These are phyloP conservation scores for Morbakka virulenta DNA, from an alignment of 30 jellyfish, hydroid and myxozoan species.

Conservation along the genomic window DNA sequence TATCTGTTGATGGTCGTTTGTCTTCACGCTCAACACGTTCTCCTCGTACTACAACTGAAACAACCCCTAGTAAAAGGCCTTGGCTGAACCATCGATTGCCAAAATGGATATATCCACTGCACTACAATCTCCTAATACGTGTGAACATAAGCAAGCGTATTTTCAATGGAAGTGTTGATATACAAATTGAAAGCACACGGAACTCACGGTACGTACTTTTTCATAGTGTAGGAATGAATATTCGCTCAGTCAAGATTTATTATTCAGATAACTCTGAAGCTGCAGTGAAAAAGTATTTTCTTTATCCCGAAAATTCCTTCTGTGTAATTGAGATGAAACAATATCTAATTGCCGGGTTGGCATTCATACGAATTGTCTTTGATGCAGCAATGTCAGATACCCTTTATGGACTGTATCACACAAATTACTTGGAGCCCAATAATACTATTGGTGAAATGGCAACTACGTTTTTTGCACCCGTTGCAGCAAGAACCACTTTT, in stretches of 20 bases:
- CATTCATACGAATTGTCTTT: conserved; percentile 19
- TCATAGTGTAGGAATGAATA: conserved; percentile 50
- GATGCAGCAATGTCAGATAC: conserved; percentile 48
- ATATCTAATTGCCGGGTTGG: conserved; percentile 13
- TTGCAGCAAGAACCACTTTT: conserved; percentile 77
- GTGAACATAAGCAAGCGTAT: conserved; percentile 45
- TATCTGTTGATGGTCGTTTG: neutral
- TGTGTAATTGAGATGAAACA: conserved; percentile 37
- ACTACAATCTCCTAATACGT: conserved; percentile 39
- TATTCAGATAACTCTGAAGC: neutral
- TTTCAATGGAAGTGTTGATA: conserved; percentile 58
- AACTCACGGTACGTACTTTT: conserved; percentile 41
- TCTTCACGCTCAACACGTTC: conserved; percentile 24
- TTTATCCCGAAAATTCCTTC: conserved; percentile 15
- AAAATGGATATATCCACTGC: conserved; percentile 51
- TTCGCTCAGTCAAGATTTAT: neutral
- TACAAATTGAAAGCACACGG: conserved; percentile 12
- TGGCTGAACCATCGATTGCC: conserved; percentile 75
- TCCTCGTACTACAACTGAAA: conserved; percentile 23
- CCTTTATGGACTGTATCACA: conserved; percentile 49
- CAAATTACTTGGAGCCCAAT: conserved; percentile 5
- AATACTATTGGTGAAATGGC: conserved; percentile 53
- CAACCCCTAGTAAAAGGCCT: conserved; percentile 4
- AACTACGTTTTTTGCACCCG: conserved; percentile 84
- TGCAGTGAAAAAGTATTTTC: neutral